A percentile compares a stretch with the other conserved stretches of the same genome.
These are phyloP conservation scores for Patella pellucida DNA, from an alignment of 2,888 invertebrate genomes.

Conservation along the genomic window DNA sequence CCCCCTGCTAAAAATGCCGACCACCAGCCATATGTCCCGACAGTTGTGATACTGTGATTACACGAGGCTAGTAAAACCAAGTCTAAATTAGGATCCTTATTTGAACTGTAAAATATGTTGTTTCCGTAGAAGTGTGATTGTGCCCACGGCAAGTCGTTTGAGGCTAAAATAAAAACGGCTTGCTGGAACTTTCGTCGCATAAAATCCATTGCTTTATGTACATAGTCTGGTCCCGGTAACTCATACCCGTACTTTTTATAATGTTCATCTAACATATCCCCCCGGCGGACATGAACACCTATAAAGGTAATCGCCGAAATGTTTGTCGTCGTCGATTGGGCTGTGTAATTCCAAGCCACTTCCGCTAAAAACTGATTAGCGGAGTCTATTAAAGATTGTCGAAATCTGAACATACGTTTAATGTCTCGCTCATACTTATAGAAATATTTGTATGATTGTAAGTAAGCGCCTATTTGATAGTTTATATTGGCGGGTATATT, in stretches of 20 bases:
- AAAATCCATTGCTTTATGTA: neutral
- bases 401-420: neutral
- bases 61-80: neutral
- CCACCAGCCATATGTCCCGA: neutral
- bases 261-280: neutral
- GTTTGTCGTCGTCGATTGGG: neutral
- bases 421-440: neutral
- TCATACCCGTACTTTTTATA: neutral
- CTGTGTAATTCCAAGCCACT: neutral
- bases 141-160: neutral
- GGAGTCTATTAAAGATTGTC: neutral
- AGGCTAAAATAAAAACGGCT: neutral
- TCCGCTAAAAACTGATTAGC: neutral
- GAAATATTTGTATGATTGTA: neutral
- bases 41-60: neutral
- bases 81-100: neutral
- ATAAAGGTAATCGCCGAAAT: neutral
- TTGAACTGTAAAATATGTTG: neutral
- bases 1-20: slow-evolving; percentile 2
- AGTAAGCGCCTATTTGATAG: neutral
- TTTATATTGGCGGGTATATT: neutral
- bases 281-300: neutral
- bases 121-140: neutral
- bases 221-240: neutral
- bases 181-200: neutral